These are phyloP conservation scores for Osmerus mordax DNA, from an alignment of 2,113 vertebrate species.

Conservation along the genomic window DNA sequence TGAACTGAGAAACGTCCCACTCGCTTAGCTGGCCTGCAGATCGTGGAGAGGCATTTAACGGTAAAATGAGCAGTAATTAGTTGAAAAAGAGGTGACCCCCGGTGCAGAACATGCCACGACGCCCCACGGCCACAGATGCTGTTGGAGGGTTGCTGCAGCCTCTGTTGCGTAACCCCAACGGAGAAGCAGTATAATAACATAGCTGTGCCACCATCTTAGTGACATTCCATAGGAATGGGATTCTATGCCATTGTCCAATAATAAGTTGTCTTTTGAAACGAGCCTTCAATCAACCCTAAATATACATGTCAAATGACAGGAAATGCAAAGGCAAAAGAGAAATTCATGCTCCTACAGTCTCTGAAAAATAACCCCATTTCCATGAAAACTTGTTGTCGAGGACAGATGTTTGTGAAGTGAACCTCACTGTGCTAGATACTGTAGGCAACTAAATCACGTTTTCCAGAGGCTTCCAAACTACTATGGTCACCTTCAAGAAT, in stretches of 20 bases:
- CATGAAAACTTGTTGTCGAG: constrained; percentile 9
- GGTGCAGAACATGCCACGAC: constrained; percentile 28
- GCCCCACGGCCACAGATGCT: not conserved
- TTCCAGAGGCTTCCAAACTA: constrained; percentile 12
- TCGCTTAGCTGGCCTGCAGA: constrained; percentile 40
- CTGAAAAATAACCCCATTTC: not conserved
- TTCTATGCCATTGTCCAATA: too few species aligned
- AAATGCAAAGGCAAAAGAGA: too few species aligned
- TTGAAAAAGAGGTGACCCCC: constrained; percentile 50
- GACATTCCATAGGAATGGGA: too few species aligned
- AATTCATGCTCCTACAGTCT: too few species aligned
- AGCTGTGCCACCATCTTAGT: too few species aligned
- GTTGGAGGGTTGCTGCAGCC: not conserved
- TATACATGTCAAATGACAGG: too few species aligned
- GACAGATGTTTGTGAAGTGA: constrained; percentile 24
- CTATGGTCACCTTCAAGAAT: constrained; percentile 7
- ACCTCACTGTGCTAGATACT: not conserved
- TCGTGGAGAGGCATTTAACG: constrained; percentile 38
- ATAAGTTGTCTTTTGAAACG: too few species aligned
- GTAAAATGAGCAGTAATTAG: constrained; percentile 62
- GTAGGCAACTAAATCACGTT: not conserved
- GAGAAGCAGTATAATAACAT: not conserved
- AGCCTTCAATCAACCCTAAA: too few species aligned
- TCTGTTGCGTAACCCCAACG: not conserved
- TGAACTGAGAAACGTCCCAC: constrained; percentile 37